phyloP scores from a whole-genome alignment of 92 coral and sea anemone genomes.

The Actinernus sp. region DNA sequence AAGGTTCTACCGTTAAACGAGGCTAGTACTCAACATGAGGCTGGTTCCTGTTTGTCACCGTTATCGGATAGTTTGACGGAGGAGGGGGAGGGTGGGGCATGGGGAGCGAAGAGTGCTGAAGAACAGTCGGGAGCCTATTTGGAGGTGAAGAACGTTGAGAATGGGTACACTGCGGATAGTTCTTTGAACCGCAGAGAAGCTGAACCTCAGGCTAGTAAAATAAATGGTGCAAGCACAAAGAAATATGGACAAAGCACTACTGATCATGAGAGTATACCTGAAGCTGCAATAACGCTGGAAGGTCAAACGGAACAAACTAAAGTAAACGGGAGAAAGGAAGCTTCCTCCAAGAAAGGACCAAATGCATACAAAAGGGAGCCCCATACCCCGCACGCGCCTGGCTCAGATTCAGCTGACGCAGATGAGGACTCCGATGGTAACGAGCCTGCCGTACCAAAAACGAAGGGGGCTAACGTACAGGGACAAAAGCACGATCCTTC shows the following conservation, averaged over 20 bases:
- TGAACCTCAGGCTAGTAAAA: too few species aligned
- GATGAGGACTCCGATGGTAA: constrained; percentile 96
- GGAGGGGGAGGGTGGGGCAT: constrained; percentile 1
- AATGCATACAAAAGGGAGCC: constrained; percentile 6
- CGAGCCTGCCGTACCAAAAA: constrained; percentile 66
- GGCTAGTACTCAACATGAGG: background rate
- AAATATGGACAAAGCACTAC: background rate
- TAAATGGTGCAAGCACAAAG: background rate
- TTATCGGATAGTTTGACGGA: background rate
- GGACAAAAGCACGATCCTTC: constrained; percentile 77
- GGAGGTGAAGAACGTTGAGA: background rate
- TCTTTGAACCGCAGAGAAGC: background rate
- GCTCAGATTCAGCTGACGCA: constrained; percentile 83
- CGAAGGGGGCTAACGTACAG: constrained; percentile 37
- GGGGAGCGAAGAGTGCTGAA: background rate
- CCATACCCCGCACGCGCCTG: constrained; percentile 20
- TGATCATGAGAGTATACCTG: background rate
- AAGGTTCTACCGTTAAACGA: constrained; percentile 1
- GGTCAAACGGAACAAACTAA: background rate
- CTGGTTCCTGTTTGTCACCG: background rate
- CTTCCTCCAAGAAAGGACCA: background rate
- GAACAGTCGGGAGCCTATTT: too few species aligned
- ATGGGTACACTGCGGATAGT: background rate
- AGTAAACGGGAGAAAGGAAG: background rate
- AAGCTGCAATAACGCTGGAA: background rate